Base-by-base conservation (phyloP, 2,113 vertebrate genomes). In the Hepsetus odoe region DNA sequence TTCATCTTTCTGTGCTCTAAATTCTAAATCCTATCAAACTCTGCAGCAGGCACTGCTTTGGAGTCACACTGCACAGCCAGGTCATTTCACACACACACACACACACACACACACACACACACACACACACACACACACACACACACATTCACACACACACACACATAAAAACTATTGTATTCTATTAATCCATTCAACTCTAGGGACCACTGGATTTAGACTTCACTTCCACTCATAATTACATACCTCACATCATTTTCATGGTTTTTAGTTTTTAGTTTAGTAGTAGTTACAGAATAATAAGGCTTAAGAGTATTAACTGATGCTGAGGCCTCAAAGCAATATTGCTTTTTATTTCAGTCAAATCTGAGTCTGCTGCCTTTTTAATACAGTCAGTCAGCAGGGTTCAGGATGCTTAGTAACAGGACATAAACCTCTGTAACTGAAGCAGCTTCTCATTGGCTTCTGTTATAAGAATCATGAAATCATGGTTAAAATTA, bases 1-100 rank as follows among this genome's bases (percentile, higher is more conserved):
- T 85, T 46, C 33, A 80, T 81, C 81, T 70, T 82, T 88, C 84
- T 87, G 85, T 86, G 82, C 86, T 58, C 79, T 79, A 83, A 82
- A 84, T 90, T 75, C 81, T 80, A 84, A 81, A 84, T 89, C 90
- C 87, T 89, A 88, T 90, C 87, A 86, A 83, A 76, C 32, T 35
- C 66, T 74, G 83, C 89, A 87, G 68, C 70, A 81, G 83, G 85
- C 83, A 85, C 83, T 74, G 83, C 71, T 71, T 24, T 42, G 53
- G 61, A 69, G 32, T 38, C 72, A 72, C 76, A 32, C 67, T n/a
- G 16, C 75, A 76, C 61, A 79, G 53, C 38, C 79, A 71, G 69
- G 84, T 70, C 70, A 65, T 72, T 80, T 76, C 35, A 81, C 86
- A 72, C 53, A 77, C 66, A 46, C 30, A 81, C 26, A 49, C 7